These are phyloP conservation scores for Aspiorhynchus laticeps DNA, from an alignment of 2,113 vertebrate genomes.

Conservation along the genomic window DNA sequence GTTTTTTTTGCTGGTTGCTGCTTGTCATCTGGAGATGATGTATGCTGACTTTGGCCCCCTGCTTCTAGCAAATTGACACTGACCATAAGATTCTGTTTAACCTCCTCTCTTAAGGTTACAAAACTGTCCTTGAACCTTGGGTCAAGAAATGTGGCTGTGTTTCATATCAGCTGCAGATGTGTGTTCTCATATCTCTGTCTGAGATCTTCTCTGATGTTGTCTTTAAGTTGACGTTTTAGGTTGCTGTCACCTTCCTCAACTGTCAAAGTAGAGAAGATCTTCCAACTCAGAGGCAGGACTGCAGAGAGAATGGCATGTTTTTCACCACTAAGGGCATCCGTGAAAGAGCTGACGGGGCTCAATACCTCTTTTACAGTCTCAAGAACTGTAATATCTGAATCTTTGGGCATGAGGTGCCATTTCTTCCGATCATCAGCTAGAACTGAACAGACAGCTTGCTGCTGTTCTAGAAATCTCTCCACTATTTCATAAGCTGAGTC, in stretches of 20 bases:
- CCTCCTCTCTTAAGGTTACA: not conserved
- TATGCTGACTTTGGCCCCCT: slow-evolving; percentile 17
- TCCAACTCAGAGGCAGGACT: not conserved
- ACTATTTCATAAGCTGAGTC: slow-evolving; percentile 19
- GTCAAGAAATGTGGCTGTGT: too few relatives aligned
- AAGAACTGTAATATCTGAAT: not conserved
- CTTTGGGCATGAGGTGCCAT: not conserved
- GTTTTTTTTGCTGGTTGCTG: not conserved
- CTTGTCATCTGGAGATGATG: not conserved
- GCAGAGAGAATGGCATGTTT: too few relatives aligned
- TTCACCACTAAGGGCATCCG: not conserved
- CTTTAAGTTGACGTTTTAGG: not conserved
- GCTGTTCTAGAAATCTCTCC: slow-evolving; percentile 30
- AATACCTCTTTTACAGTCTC: not conserved
- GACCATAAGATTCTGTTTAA: not conserved
- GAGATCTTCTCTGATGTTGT: not conserved
- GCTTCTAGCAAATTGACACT: not conserved
- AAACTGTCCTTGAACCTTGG: not conserved
- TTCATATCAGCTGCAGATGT: too few relatives aligned
- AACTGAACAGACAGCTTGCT: slow-evolving; percentile 41
- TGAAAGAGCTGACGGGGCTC: not conserved
- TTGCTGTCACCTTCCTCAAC: not conserved
- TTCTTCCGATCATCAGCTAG: slow-evolving; percentile 43
- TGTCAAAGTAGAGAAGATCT: not conserved
- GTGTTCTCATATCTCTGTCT: too few relatives aligned